phyloP scores from a whole-genome alignment of 2,113 vertebrate species.

The Danionella cerebrum region DNA sequence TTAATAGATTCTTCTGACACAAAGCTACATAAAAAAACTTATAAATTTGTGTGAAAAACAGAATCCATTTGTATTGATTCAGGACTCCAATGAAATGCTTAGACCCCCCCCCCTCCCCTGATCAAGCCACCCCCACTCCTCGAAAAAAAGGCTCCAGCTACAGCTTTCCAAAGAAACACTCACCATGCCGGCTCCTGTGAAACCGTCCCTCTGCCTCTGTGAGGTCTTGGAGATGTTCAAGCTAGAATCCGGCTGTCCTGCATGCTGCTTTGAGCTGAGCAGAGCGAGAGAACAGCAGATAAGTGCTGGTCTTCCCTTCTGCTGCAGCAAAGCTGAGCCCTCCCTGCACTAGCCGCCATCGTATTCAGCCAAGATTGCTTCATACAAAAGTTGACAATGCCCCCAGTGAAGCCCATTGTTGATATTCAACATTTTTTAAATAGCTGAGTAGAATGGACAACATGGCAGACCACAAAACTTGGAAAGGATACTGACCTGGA shows the following conservation, averaged over 20 bases:
- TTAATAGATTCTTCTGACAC: not conserved
- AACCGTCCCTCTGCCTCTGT: slow-evolving; percentile 8
- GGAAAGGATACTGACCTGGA: slow-evolving; percentile 87
- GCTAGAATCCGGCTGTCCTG: not conserved
- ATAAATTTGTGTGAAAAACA: not conserved
- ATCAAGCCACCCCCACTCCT: slow-evolving; percentile 23
- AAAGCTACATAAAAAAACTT: not conserved
- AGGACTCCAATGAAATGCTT: not conserved
- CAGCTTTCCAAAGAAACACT: slow-evolving; percentile 44
- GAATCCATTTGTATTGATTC: not conserved
- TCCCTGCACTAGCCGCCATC: slow-evolving; percentile 75
- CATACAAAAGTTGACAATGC: slow-evolving; percentile 99
- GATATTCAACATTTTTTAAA: slow-evolving; percentile 99
- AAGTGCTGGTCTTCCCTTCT: slow-evolving; percentile 41
- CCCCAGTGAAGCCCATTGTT: slow-evolving; percentile 94
- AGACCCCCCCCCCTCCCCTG: slow-evolving; percentile 36
- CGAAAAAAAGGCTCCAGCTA: slow-evolving; percentile 12
- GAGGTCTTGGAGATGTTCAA: not conserved
- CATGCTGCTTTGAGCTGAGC: slow-evolving; percentile 7
- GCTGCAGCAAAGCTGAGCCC: slow-evolving; percentile 56
- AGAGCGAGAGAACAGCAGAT: slow-evolving; percentile 37
- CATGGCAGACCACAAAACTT: slow-evolving; percentile 91
- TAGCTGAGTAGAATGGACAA: slow-evolving; percentile 97
- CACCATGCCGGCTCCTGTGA: slow-evolving; percentile 41
- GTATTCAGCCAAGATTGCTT: slow-evolving; percentile 98